Evolutionary conservation across 2,797 vertebrate genomes (phyloP).

Genomic region (Tachyglossus aculeatus): DNA sequence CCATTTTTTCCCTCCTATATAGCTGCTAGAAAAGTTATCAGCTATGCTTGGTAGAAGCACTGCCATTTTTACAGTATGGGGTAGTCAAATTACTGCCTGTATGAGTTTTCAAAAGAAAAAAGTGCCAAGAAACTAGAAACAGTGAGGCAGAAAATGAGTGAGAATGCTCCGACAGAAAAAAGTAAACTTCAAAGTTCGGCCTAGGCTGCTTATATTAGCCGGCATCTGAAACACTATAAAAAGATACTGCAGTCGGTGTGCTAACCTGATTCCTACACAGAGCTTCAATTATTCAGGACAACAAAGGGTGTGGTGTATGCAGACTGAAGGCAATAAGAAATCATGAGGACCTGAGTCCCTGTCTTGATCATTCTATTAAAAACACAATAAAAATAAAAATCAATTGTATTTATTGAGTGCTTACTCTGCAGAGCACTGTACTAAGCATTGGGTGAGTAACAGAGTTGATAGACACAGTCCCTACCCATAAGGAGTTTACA

Average conservation of each 20-base stretch:
- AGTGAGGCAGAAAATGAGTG: too few relatives aligned
- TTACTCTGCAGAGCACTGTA: too few relatives aligned
- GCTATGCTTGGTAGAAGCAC: not conserved
- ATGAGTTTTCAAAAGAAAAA: constrained; percentile 13
- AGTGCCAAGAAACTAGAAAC: constrained; percentile 9
- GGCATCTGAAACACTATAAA: constrained; percentile 36
- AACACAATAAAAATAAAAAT: not conserved
- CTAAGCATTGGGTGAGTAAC: too few relatives aligned
- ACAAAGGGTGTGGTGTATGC: not conserved
- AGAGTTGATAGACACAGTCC: too few relatives aligned
- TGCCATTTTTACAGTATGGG: not conserved
- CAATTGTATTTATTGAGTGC: too few relatives aligned
- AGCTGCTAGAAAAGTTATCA: not conserved
- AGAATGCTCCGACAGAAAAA: constrained; percentile 28
- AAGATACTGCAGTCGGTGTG: not conserved
- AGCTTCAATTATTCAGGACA: not conserved
- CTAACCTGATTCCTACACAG: not conserved
- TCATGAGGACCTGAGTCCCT: not conserved
- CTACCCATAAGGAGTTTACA: too few relatives aligned
- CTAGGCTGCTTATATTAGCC: constrained; percentile 26
- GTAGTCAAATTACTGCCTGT: constrained; percentile 12
- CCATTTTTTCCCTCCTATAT: not conserved
- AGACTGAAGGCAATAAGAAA: not conserved
- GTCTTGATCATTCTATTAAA: constrained; percentile 8
- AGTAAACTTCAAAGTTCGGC: constrained; percentile 33